These are phyloP conservation scores for Cydia fagiglandana DNA, from an alignment of 1,140 invertebrate species.

Conservation along the genomic window DNA sequence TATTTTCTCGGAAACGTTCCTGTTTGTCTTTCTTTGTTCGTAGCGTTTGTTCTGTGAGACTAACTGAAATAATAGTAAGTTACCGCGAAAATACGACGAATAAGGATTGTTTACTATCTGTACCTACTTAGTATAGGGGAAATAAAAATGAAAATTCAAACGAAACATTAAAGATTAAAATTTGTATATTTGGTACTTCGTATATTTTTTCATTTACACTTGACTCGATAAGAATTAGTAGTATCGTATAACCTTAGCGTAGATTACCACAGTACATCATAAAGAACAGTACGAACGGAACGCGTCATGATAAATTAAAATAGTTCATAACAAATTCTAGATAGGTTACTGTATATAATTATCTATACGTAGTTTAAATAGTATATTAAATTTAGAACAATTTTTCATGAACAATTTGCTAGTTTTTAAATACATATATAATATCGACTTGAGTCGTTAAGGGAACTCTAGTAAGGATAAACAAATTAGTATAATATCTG, in stretches of 20 bases:
- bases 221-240: conserved; percentile 72
- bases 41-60: too few species aligned
- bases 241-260: conserved; percentile 63
- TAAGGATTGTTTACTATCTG: too few species aligned
- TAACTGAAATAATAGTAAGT: too few species aligned
- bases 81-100: too few species aligned
- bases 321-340: conserved; percentile 57
- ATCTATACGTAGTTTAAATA: conserved; percentile 59
- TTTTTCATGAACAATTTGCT: conserved; percentile 71
- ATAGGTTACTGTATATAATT: conserved; percentile 45
- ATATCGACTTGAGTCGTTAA: conserved; percentile 41
- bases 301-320: conserved; percentile 57
- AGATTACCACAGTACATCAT: conserved; percentile 59
- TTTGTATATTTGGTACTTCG: conserved; percentile 79
- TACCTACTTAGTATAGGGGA: neutral
- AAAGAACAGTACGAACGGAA: conserved; percentile 68
- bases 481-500: conserved; percentile 33
- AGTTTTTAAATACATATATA: conserved; percentile 56
- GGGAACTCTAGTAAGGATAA: conserved; percentile 23
- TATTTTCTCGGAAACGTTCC: too few species aligned
- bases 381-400: conserved; percentile 66
- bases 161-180: conserved; percentile 72
- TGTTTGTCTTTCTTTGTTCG: too few species aligned
- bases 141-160: conserved; percentile 39
- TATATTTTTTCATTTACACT: conserved; percentile 77